Evolutionary conservation across 2,113 vertebrate species (phyloP).

Genomic region (Ovis aries): ARS-UI_Ramb_v3.0 NC_056054.1:161617501-161618000

Average conservation of each 20-base stretch:
- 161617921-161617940: background rate
- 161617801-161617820: constrained; percentile 5
- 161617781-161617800: background rate
- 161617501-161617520: background rate
- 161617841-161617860: constrained; percentile 19
- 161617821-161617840: constrained; percentile 7
- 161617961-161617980: background rate
- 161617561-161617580: background rate
- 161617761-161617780: background rate
- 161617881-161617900: background rate
- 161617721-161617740: background rate
- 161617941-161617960: background rate
- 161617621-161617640: background rate
- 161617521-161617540: background rate
- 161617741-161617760: constrained; percentile 13
- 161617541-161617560: background rate
- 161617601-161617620: background rate
- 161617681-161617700: background rate
- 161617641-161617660: background rate
- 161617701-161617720: background rate
- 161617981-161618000: background rate
- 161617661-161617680: background rate
- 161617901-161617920: background rate
- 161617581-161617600: background rate
- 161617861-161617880: background rate